Percentiles rank a stretch among this genome's conserved stretches.
phyloP scores from a whole-genome alignment of 2,113 vertebrate genomes.

The Melanerpes aurifrons region DNA sequence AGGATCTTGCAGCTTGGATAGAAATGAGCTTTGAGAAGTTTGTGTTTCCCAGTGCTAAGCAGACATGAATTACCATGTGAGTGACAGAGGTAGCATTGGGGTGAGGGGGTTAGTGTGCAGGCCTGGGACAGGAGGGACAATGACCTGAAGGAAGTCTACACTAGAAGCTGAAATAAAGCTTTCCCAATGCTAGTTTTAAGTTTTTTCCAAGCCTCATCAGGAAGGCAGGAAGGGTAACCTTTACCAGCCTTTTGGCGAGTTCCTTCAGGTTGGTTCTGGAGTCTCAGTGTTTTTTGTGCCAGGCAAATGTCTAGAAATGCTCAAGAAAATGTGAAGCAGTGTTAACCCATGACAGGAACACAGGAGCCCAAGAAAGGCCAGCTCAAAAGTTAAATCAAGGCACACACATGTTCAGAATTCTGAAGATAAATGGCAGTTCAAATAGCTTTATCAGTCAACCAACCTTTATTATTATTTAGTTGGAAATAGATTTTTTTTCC shows the following conservation, averaged over 20 bases:
- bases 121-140: not conserved
- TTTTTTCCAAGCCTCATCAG: not conserved
- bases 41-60: not conserved
- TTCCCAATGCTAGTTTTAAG: not conserved
- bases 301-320: not conserved
- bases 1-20: not conserved
- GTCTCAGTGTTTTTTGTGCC: not conserved
- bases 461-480: not conserved
- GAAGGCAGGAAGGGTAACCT: fast-evolving
- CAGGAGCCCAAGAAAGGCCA: not conserved
- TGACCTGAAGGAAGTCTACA: not conserved
- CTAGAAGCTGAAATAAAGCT: not conserved
- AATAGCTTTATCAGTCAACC: not conserved
- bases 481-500: not conserved
- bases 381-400: not conserved
- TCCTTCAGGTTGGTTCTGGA: not conserved
- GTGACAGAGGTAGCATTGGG: not conserved
- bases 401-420: fast-evolving
- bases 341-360: not conserved
- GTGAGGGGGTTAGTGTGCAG: not conserved
- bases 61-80: not conserved
- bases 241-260: not conserved
- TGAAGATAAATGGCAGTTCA: not conserved
- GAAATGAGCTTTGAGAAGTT: not conserved
- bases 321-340: not conserved